Conservation (phyloP, 2,888 invertebrate species). For the Helobdella robusta region DNA sequence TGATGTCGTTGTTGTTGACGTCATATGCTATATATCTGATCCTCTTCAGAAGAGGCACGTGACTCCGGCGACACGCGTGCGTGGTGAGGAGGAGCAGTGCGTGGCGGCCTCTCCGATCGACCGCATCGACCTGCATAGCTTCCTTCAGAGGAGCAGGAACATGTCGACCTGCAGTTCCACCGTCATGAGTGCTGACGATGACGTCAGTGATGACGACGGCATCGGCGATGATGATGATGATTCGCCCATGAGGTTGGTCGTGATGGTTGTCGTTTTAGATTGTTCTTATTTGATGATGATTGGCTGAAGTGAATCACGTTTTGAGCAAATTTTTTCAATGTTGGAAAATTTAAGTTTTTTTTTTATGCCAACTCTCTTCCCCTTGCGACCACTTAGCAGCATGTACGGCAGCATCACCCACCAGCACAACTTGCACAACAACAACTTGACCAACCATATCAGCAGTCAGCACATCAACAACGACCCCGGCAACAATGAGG, state of each 20-base stretch:
- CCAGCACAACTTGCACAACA: not conserved
- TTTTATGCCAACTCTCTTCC: too few species aligned
- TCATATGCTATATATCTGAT: too few species aligned
- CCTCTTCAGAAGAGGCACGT: too few species aligned
- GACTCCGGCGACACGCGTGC: slow-evolving; percentile 25
- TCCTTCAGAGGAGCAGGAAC: slow-evolving; percentile 43
- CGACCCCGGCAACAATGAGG: not conserved
- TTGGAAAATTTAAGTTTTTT: too few species aligned
- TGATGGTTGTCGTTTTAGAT: not conserved
- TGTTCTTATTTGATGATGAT: not conserved
- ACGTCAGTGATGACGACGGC: slow-evolving; percentile 29
- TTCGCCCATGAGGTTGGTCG: not conserved
- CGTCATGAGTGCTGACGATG: slow-evolving; percentile 26
- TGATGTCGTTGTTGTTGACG: too few species aligned
- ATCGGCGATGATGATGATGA: slow-evolving; percentile 18
- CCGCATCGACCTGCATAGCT: slow-evolving; percentile 43
- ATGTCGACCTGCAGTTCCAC: slow-evolving; percentile 36
- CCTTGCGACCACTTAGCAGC: not conserved
- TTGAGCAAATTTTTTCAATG: not conserved
- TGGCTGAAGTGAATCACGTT: too few species aligned
- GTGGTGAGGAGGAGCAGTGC: slow-evolving; percentile 43
- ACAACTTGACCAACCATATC: not conserved
- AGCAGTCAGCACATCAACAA: not conserved
- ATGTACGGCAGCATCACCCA: not conserved
- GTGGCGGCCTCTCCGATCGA: slow-evolving; percentile 46